Evolutionary conservation across 2,113 vertebrate genomes (phyloP).

Genomic region (Collichthys lucidus): DNA sequence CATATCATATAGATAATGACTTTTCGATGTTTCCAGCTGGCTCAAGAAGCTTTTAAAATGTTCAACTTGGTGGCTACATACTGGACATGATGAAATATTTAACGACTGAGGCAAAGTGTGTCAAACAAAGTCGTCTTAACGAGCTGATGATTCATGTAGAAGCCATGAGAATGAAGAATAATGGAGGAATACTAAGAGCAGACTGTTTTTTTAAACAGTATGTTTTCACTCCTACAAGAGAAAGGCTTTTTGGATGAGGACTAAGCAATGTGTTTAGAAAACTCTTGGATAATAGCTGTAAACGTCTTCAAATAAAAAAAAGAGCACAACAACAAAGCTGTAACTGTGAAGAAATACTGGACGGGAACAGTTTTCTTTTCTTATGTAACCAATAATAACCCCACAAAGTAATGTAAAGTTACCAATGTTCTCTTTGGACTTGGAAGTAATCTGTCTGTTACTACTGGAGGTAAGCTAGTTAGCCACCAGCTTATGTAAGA

Average conservation of each 20-base stretch:
- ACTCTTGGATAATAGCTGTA: too few relatives aligned
- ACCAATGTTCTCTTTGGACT: not conserved
- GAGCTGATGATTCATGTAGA: not conserved
- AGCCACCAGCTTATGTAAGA: not conserved
- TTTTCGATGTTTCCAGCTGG: constrained; percentile 1
- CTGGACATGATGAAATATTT: not conserved
- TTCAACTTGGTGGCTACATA: not conserved
- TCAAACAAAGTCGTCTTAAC: not conserved
- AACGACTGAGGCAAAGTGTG: not conserved
- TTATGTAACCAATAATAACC: too few relatives aligned
- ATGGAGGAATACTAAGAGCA: too few relatives aligned
- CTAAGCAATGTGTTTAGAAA: not conserved
- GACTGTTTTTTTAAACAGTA: not conserved
- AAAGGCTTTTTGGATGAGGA: not conserved
- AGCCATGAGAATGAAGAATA: not conserved
- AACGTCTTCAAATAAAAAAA: too few relatives aligned
- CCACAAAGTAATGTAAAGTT: not conserved
- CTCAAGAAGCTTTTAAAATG: not conserved
- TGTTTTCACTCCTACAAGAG: not conserved
- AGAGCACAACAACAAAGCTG: too few relatives aligned
- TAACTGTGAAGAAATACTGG: too few relatives aligned
- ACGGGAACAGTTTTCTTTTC: too few relatives aligned
- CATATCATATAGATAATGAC: too few relatives aligned
- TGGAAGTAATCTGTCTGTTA: not conserved
- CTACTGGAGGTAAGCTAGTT: not conserved